These are phyloP conservation scores for Hemicordylus capensis DNA, from an alignment of 2,113 vertebrate species.

Conservation along the genomic window DNA sequence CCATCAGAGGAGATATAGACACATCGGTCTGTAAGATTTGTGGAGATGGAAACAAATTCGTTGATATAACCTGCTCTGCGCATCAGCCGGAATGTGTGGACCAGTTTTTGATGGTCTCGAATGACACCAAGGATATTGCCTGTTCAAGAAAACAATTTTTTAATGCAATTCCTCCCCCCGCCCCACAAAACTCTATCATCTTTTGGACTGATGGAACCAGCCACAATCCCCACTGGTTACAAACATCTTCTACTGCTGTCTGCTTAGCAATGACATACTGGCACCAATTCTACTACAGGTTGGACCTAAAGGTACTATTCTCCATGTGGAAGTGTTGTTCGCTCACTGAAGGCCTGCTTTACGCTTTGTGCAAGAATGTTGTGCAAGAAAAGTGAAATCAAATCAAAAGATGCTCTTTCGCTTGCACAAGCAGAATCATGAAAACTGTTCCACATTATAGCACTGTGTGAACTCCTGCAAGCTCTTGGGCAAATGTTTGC, in stretches of 20 bases:
- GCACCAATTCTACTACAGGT: too few species aligned
- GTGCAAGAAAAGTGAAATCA: too few species aligned
- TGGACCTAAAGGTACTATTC: too few species aligned
- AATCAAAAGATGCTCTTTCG: too few species aligned
- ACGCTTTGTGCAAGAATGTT: too few species aligned
- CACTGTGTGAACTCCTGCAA: too few species aligned
- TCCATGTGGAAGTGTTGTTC: too few species aligned
- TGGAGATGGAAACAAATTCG: constrained; percentile 98
- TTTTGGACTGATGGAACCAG: rapidly evolving
- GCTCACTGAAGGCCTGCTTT: too few species aligned
- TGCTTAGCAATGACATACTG: constrained; percentile 21
- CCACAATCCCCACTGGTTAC: background rate
- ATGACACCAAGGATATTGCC: constrained; percentile 98
- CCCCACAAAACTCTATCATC: background rate
- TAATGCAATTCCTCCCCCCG: background rate
- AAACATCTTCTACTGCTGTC: background rate
- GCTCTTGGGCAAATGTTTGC: too few species aligned
- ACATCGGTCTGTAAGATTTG: constrained; percentile 93
- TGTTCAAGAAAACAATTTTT: constrained; percentile 58
- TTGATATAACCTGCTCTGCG: constrained; percentile 95
- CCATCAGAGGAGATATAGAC: constrained; percentile 98
- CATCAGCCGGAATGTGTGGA: constrained; percentile 94
- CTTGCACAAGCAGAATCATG: too few species aligned
- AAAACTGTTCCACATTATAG: too few species aligned
- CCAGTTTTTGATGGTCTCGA: constrained; percentile 90